A percentile compares a stretch with the other conserved stretches of the same genome.
Conservation (phyloP, 2,888 invertebrate genomes). For the Merodon equestris region DNA sequence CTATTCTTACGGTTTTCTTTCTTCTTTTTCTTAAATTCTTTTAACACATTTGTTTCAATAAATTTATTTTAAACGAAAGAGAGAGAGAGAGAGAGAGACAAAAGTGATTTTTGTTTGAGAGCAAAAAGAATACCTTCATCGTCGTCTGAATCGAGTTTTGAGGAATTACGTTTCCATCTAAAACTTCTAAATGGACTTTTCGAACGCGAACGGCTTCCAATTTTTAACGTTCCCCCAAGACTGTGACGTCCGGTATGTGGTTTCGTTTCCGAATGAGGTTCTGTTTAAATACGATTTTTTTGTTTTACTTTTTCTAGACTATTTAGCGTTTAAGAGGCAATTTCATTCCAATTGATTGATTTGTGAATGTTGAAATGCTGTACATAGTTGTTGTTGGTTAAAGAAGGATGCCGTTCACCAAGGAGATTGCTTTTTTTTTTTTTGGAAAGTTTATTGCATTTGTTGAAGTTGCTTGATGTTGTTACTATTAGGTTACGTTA, state of each 20-base stretch:
- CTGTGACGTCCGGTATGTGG: conserved; percentile 72
- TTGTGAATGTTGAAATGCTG: conserved; percentile 3
- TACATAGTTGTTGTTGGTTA: conserved; percentile 1
- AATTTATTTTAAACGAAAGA: too few species aligned
- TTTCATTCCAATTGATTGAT: too few species aligned
- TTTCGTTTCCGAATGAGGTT: conserved; percentile 59
- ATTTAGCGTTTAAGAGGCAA: too few species aligned
- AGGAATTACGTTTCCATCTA: conserved; percentile 91
- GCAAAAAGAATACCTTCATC: conserved; percentile 81
- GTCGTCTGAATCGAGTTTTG: conserved; percentile 87
- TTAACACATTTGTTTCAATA: too few species aligned
- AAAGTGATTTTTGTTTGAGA: conserved; percentile 21
- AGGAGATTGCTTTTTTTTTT: conserved; percentile 3
- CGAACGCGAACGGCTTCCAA: conserved; percentile 85
- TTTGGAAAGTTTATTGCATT: too few species aligned
- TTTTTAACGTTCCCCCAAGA: conserved; percentile 77
- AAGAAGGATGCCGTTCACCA: conserved; percentile 25
- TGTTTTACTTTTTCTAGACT: conserved; percentile 8
- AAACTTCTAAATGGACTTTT: conserved; percentile 96
- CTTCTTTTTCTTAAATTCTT: too few species aligned
- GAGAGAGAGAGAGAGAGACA: too few species aligned
- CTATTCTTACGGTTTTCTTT: too few species aligned
- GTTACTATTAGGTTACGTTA: too few species aligned
- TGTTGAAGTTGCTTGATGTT: too few species aligned
- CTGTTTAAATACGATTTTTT: conserved; percentile 53